phyloP scores from a whole-genome alignment of 2,797 vertebrate species.

The Diplodus puntazzo region DNA sequence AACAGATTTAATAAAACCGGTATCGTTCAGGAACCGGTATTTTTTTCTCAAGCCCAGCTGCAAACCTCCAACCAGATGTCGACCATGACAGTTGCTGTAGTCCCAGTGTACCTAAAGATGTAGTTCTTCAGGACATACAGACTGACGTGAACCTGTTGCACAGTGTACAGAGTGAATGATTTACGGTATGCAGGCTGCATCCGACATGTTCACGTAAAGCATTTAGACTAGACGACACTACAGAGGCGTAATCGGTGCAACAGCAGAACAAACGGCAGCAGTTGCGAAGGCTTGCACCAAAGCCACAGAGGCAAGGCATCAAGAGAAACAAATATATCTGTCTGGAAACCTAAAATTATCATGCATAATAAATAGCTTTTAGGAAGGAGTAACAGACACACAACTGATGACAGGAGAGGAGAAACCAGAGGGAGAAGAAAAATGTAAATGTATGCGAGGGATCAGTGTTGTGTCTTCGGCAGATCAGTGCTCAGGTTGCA shows the following conservation, averaged over 20 bases:
- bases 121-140: not conserved
- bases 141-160: not conserved
- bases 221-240: not conserved
- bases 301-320: conserved; percentile 12
- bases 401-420: not conserved
- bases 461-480: conserved; percentile 2
- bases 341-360: conserved; percentile 14
- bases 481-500: conserved; percentile 30
- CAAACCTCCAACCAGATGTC: conserved; percentile 3
- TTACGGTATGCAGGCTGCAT: not conserved
- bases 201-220: not conserved
- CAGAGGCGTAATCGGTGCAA: not conserved
- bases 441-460: conserved; percentile 9
- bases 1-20: too few relatives aligned
- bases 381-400: not conserved
- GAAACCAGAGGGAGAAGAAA: not conserved
- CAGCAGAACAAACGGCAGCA: not conserved
- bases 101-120: conserved; percentile 16
- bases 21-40: too few relatives aligned
- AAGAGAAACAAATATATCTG: conserved; percentile 7
- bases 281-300: not conserved
- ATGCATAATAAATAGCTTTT: not conserved
- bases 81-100: not conserved
- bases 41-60: not conserved
- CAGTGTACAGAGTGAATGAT: not conserved